phyloP scores from a whole-genome alignment of 2,888 invertebrate species.

The Dicranocentrus wangi region DNA sequence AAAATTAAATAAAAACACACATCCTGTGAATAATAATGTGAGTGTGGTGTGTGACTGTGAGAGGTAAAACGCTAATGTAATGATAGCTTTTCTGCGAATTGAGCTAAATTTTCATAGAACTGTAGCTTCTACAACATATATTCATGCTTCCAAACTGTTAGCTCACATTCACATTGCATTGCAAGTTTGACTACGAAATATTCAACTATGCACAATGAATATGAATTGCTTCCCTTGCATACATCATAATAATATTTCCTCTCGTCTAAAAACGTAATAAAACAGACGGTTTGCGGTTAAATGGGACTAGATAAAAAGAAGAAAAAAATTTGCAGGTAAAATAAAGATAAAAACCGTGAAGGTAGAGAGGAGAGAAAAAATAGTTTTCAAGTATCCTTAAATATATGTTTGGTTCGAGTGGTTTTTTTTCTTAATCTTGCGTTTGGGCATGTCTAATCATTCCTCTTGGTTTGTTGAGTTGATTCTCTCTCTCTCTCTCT shows the following conservation, averaged over 20 bases:
- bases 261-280: slow-evolving; percentile 4
- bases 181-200: too few species aligned
- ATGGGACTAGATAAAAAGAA: background rate
- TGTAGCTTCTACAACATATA: background rate
- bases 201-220: too few species aligned
- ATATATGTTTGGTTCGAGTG: slow-evolving; percentile 8
- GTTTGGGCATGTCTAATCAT: background rate
- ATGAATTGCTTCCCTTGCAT: too few species aligned
- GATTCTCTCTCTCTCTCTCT: background rate
- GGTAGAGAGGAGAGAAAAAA: background rate
- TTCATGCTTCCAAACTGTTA: too few species aligned
- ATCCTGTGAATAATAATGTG: slow-evolving; percentile 33
- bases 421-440: background rate
- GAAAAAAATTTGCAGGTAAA: too few species aligned
- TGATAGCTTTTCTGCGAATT: slow-evolving; percentile 39
- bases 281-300: slow-evolving; percentile 23
- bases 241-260: too few species aligned
- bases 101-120: slow-evolving; percentile 22
- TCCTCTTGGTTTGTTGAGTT: background rate
- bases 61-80: too few species aligned
- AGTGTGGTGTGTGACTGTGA: background rate
- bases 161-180: too few species aligned
- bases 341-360: too few species aligned
- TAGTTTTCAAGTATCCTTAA: slow-evolving; percentile 25
- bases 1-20: slow-evolving; percentile 23